Evolutionary conservation across 2,113 vertebrate genomes (phyloP).

Genomic region (Dipodomys merriami): DNA sequence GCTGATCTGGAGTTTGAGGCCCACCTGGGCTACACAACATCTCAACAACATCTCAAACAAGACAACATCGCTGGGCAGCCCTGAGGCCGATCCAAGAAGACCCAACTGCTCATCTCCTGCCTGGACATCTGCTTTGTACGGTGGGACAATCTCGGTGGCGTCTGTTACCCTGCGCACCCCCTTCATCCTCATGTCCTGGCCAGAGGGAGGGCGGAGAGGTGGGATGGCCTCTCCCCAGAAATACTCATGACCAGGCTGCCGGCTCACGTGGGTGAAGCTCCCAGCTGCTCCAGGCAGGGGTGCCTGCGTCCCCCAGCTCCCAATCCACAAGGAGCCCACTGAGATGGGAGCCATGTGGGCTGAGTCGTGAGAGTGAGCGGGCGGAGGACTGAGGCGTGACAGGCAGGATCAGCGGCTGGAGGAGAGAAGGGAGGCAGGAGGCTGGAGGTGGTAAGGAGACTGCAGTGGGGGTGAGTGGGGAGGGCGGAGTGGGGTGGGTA

Average conservation of each 20-base stretch:
- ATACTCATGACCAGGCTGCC: neutral
- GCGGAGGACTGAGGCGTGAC: neutral
- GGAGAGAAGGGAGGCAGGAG: neutral
- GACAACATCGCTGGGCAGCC: neutral
- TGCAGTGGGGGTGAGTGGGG: neutral
- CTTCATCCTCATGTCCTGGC: too few species aligned
- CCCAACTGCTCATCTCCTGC: neutral
- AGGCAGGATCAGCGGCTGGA: accelerated
- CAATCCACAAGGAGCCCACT: neutral
- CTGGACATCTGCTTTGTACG: neutral
- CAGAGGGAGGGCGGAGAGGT: neutral
- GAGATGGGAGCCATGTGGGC: neutral
- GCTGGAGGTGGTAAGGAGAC: neutral
- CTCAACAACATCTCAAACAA: neutral
- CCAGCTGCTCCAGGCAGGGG: neutral
- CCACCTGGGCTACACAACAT: too few species aligned
- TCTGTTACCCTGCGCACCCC: neutral
- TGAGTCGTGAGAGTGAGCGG: neutral
- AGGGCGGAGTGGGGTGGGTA: too few species aligned
- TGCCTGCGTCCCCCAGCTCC: neutral
- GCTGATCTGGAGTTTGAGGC: neutral
- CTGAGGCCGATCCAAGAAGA: neutral
- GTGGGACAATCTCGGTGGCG: neutral
- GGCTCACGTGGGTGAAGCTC: neutral
- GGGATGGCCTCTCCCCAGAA: neutral